Conservation (phyloP, 2,797 vertebrate genomes). For the Melanotaenia nigrans region DNA sequence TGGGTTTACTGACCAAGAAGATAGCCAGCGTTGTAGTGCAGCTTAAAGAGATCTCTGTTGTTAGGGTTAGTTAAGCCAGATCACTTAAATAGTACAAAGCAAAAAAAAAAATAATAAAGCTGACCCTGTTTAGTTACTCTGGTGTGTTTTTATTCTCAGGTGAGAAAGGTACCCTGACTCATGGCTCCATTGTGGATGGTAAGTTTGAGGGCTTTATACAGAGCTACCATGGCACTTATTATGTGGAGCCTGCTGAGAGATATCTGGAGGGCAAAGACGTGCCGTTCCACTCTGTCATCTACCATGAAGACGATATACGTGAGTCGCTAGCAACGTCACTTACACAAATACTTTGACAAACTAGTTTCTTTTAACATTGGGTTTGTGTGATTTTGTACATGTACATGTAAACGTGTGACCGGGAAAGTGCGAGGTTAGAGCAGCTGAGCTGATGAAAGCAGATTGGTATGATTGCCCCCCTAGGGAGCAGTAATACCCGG, state of each 20-base stretch:
- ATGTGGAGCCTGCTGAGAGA: conserved; percentile 94
- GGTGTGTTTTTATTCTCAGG: conserved; percentile 77
- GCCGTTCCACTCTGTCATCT: conserved; percentile 98
- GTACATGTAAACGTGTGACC: conserved; percentile 44
- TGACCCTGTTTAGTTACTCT: background rate
- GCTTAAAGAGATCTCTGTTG: too few relatives aligned
- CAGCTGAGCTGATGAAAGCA: conserved; percentile 46
- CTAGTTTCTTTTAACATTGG: conserved; percentile 2
- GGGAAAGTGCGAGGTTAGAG: conserved; percentile 51
- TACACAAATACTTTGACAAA: conserved; percentile 16
- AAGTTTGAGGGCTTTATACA: conserved; percentile 98
- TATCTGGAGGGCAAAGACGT: conserved; percentile 91
- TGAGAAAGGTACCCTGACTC: conserved; percentile 92
- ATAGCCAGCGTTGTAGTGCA: too few relatives aligned
- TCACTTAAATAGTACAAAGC: too few relatives aligned
- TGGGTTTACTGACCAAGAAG: too few relatives aligned
- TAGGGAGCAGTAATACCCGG: conserved; percentile 51
- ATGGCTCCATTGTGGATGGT: conserved; percentile 93
- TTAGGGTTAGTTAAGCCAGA: too few relatives aligned
- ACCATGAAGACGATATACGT: conserved; percentile 98
- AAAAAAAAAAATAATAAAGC: too few relatives aligned
- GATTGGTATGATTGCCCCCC: conserved; percentile 52
- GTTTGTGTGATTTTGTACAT: conserved; percentile 35
- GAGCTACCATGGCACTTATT: conserved; percentile 93
- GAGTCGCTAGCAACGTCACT: conserved; percentile 75